Evolutionary conservation across 2,113 vertebrate genomes (phyloP).

Genomic region (Mixornis gularis): DNA sequence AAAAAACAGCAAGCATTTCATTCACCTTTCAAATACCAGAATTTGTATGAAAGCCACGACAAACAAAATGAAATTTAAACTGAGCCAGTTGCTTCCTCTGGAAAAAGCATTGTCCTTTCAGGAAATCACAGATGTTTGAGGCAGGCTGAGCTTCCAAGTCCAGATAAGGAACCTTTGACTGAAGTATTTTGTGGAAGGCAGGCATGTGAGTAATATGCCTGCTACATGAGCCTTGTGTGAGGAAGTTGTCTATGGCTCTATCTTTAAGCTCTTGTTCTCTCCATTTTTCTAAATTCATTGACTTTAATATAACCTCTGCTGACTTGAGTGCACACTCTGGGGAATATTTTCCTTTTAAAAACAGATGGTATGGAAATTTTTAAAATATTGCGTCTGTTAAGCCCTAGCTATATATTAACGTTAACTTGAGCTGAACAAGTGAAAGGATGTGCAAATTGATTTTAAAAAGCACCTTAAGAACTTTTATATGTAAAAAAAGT

Average conservation of each 20-base stretch:
- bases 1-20: not conserved
- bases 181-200: not conserved
- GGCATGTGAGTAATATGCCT: not conserved
- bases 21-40: not conserved
- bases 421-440: not conserved
- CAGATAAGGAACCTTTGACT: not conserved
- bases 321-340: not conserved
- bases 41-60: not conserved
- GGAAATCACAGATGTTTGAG: not conserved
- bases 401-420: not conserved
- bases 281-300: not conserved
- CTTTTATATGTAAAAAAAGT: not conserved
- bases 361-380: not conserved
- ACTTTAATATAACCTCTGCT: not conserved
- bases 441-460: not conserved
- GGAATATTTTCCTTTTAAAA: not conserved
- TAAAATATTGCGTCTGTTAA: not conserved
- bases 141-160: not conserved
- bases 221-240: rapidly evolving
- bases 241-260: not conserved
- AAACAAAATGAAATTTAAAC: not conserved
- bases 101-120: not conserved
- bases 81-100: not conserved
- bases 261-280: not conserved
- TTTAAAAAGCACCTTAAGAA: not conserved